A percentile compares a stretch with the other conserved stretches of the same genome.
Conservation (phyloP, 2,113 vertebrate genomes). For the Aptenodytes forsteri region DNA sequence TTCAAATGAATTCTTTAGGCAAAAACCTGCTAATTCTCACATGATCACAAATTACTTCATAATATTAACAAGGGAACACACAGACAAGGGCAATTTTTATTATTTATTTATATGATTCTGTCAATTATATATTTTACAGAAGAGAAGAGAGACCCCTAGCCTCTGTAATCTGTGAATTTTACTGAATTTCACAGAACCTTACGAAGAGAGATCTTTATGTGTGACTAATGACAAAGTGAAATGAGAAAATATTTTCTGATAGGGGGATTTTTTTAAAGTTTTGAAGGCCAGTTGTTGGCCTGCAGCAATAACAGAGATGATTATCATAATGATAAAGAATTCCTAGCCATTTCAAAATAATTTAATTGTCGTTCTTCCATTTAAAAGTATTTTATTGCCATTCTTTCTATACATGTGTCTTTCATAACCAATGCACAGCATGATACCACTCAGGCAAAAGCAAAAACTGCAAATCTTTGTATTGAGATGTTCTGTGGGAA, state of each 20-base stretch:
- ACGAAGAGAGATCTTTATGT: background rate
- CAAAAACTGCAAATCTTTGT: background rate
- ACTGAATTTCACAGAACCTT: background rate
- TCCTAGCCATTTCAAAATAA: background rate
- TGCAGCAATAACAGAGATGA: background rate
- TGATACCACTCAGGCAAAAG: background rate
- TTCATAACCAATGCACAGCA: background rate
- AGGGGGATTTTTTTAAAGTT: background rate
- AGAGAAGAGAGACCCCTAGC: background rate
- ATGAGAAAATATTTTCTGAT: background rate
- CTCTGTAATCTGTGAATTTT: background rate
- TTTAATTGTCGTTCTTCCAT: background rate
- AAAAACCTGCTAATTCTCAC: background rate
- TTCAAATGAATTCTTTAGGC: background rate
- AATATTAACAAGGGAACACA: background rate
- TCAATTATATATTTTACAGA: background rate
- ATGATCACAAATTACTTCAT: background rate
- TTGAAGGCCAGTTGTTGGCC: background rate
- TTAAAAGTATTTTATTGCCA: background rate
- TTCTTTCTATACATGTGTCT: background rate
- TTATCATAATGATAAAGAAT: background rate
- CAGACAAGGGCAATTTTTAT: background rate
- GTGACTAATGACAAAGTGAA: background rate
- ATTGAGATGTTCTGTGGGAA: background rate
- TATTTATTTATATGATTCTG: background rate